A percentile compares a stretch with the other conserved stretches of the same genome.
Evolutionary conservation across 2,888 invertebrate genomes (phyloP).

Genomic region (Tiphia femorata): DNA sequence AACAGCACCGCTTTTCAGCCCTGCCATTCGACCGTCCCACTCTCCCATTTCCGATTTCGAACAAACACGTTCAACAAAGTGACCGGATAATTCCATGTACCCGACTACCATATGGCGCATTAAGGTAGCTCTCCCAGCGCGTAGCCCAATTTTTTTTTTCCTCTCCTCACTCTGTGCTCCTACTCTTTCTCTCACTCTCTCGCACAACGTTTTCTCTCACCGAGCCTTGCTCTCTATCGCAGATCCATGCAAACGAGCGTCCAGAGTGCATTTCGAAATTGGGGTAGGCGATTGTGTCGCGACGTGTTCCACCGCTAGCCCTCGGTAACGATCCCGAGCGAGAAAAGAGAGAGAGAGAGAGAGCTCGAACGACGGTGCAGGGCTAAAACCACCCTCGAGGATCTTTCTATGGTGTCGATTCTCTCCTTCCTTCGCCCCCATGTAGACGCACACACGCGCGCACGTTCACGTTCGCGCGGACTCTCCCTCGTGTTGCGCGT

Average conservation of each 20-base stretch:
- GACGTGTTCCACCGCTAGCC: too few species aligned
- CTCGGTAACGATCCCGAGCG: conserved; percentile 37
- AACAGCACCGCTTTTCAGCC: too few species aligned
- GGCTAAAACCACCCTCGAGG: conserved; percentile 25
- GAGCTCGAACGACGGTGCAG: conserved; percentile 38
- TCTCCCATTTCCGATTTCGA: too few species aligned
- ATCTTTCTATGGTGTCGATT: too few species aligned
- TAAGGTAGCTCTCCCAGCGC: too few species aligned
- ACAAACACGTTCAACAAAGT: too few species aligned
- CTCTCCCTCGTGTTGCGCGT: conserved; percentile 10
- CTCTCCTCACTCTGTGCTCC: too few species aligned
- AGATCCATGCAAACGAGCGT: conserved; percentile 44
- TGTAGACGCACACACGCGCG: background rate
- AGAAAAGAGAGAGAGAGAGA: conserved; percentile 11
- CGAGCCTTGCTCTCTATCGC: conserved; percentile 10
- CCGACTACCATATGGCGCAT: too few species aligned
- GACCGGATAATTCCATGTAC: too few species aligned
- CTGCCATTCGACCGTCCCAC: too few species aligned
- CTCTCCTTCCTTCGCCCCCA: background rate
- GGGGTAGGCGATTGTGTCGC: conserved; percentile 42
- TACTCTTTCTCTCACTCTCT: conserved; percentile 2
- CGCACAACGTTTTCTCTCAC: conserved; percentile 7
- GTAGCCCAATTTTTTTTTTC: too few species aligned
- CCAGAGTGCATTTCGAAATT: conserved; percentile 26
- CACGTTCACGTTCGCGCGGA: conserved; percentile 9